Base-by-base conservation (phyloP, 2,888 invertebrate genomes). In the Altica lythri region DNA sequence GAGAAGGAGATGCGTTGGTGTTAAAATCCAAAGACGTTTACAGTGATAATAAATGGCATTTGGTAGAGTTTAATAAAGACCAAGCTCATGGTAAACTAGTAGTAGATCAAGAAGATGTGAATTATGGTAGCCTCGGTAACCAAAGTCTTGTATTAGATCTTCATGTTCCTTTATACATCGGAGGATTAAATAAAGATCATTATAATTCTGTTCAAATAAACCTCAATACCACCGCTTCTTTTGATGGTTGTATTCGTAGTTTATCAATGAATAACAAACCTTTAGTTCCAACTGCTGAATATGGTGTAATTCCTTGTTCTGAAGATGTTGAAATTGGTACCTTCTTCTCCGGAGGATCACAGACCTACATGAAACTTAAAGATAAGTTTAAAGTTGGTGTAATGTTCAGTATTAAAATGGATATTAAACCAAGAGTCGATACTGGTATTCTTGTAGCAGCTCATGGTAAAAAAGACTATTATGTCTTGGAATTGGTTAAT, bases 391-490 rank as follows among this genome's bases (percentile, higher is more conserved):
- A 79, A 56, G 92, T 95, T 2, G 94, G 94, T 2, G 77, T 81
- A 30, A 86, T 88, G 63, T 82, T 94, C 55, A 86, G 86, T 0
- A 86, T 96, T 30, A 83, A 83, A 27, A 83, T 97, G 81, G 90
- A 93, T 60, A 89, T 97, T 53, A 89, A 90, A 57, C 94, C 96
- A 0, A 83, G 96, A 12, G 86, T 88, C 62, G 82, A 86, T 3
- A 87, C 89, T 1, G 98, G 97, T 2, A 80, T 97, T 13, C 75
- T 99, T 35, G 80, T 95, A 61, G 88, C 93, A 2, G 92, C 93
- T 2, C 90, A 94, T 71, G 92, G 92, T 10, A 83, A 80, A 61
- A 84, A 82, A 51, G 93, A 96, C 68, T 95, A 86, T 74, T 79
- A 97, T 61, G 82, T 95, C 0, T 78, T 98, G 44, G 95, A 98